Percentiles rank a stretch among this genome's conserved stretches.
phyloP scores from a whole-genome alignment of 1,140 invertebrate genomes.

The Delia radicum region DNA sequence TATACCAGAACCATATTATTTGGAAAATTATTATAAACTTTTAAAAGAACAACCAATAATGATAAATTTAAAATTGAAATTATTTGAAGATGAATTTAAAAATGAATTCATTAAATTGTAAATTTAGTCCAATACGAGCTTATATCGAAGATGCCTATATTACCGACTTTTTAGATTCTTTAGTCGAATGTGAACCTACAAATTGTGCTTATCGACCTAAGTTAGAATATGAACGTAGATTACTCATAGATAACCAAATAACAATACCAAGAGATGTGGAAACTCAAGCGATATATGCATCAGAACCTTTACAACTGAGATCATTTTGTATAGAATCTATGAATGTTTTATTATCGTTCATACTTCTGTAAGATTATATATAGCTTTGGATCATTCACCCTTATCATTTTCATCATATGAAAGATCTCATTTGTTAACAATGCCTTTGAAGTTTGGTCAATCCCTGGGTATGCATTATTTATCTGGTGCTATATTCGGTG shows the following conservation, averaged over 20 bases:
- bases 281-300: constrained; percentile 61
- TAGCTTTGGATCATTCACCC: constrained; percentile 89
- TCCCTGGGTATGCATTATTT: constrained; percentile 86
- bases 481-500: constrained; percentile 80
- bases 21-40: constrained; percentile 34
- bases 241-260: constrained; percentile 31
- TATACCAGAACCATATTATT: constrained; percentile 39
- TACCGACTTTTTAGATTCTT: constrained; percentile 61
- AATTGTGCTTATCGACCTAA: constrained; percentile 49
- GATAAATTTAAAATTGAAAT: constrained; percentile 36
- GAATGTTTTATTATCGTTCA: constrained; percentile 64
- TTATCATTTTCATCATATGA: constrained; percentile 80
- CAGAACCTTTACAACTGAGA: constrained; percentile 65
- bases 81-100: constrained; percentile 55
- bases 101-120: constrained; percentile 59
- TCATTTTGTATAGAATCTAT: constrained; percentile 69
- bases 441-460: constrained; percentile 72
- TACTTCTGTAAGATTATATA: constrained; percentile 69
- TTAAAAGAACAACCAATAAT: constrained; percentile 27
- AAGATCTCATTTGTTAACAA: constrained; percentile 72
- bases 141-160: constrained; percentile 72
- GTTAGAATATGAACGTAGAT: constrained; percentile 25
- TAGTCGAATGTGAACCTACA: constrained; percentile 60
- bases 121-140: constrained; percentile 62
- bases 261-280: constrained; percentile 62